Percentiles rank a stretch among this genome's conserved stretches.
phyloP scores from a whole-genome alignment of 2,113 vertebrate species.

The Coregonus clupeaformis region DNA sequence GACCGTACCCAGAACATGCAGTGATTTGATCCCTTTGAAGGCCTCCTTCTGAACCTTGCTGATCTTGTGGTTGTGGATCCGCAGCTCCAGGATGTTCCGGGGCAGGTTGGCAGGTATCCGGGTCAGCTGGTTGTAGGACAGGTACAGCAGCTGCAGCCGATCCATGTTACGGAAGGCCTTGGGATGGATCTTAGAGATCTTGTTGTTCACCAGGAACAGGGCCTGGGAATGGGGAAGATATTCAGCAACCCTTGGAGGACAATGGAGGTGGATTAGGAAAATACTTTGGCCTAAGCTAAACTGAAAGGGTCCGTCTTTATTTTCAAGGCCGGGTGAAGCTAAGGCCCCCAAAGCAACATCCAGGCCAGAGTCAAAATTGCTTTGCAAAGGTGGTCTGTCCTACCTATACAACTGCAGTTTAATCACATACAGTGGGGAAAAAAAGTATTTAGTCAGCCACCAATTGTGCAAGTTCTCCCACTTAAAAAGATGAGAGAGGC shows the following conservation, averaged over 20 bases:
- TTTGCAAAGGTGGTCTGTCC: too few species aligned
- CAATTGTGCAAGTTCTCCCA: too few species aligned
- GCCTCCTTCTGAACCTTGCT: constrained; percentile 84
- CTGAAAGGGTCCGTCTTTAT: too few species aligned
- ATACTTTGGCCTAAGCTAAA: too few species aligned
- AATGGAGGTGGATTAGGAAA: too few species aligned
- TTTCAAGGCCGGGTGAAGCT: too few species aligned
- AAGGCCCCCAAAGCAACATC: too few species aligned
- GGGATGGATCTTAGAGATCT: constrained; percentile 90
- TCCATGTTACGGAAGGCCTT: constrained; percentile 88
- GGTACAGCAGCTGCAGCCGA: constrained; percentile 84
- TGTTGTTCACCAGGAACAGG: constrained; percentile 94
- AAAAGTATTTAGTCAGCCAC: too few species aligned
- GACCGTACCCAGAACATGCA: constrained; percentile 98
- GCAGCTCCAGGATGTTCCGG: constrained; percentile 85
- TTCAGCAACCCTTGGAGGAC: background rate
- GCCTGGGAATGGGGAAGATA: constrained; percentile 76
- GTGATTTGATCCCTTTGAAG: constrained; percentile 87
- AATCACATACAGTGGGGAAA: too few species aligned
- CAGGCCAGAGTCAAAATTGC: too few species aligned
- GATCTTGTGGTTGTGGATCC: constrained; percentile 94
- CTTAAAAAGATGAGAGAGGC: too few species aligned
- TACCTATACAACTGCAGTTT: too few species aligned
- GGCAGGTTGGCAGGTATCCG: constrained; percentile 91
- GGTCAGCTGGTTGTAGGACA: constrained; percentile 91